Base-by-base conservation (phyloP, 2,888 invertebrate genomes). In the Lasioglossum pauxillum region DNA sequence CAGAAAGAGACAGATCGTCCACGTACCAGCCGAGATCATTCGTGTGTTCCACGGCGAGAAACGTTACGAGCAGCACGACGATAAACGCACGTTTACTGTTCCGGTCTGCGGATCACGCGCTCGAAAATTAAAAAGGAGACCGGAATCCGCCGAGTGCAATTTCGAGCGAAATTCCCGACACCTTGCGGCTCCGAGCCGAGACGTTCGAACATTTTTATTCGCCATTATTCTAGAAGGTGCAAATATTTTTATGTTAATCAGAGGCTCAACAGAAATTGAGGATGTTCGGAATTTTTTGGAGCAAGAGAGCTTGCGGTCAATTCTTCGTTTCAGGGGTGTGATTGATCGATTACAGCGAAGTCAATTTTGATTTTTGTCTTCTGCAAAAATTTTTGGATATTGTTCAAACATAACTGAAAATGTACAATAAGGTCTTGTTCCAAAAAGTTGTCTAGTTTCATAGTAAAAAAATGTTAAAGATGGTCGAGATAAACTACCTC, bases 81-180 rank as follows among this genome's bases (percentile, higher is more conserved):
- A 60, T 84, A 78, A 82, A 84, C 72, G 80, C 71, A 78, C 80
- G 57, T 79, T 85, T 77, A 60, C 76, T 69, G 80, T 78, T 27
- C 49, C 31, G 7, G n/a, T 77, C 46, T 44, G 75, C 53, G n/a
- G 35, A 35, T 75, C 75, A 10, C 5, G 38, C 27, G 75, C 38
- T 27, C 41, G 75, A 27, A 38, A 69, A 38, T 67, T 35, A 69
- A 69, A 69, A 69, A 69, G n/a, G 38, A 38, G 31, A 67, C 67
- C 64, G 31, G 35, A 35, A 35, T 35, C 35, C 31, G 60, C 60
- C 60, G 60, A 27, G 60, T 31, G 53, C 23, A 67, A 67, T 67
- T 67, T 67, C 67, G 2, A 16, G 60, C 60, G 53, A 53, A 53
- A 53, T 53, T 10, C 53, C 16, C 60, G 60, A 64, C 60, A 64